These are phyloP conservation scores for Coranthus polyacanthus DNA, from an alignment of 2,797 vertebrate species.

Conservation along the genomic window DNA sequence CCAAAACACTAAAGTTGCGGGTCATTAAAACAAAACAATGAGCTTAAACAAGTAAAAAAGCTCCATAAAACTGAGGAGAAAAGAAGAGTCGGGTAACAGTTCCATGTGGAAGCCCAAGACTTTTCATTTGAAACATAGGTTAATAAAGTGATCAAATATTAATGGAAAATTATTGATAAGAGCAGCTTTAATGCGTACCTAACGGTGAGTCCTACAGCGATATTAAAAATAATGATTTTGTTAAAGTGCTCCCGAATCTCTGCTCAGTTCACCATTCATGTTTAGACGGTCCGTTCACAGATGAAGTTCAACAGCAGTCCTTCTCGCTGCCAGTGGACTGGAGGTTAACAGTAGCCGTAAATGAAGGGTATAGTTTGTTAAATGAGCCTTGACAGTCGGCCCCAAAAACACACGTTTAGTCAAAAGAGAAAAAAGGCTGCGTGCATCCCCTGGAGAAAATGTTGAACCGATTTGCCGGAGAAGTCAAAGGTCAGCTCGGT, in stretches of 20 bases:
- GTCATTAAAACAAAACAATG: no score
- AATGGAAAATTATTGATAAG: background rate
- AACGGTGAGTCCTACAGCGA: background rate
- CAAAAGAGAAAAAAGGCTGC: slow-evolving; percentile 30
- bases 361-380: slow-evolving; percentile 47
- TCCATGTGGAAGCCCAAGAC: background rate
- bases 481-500: slow-evolving; percentile 57
- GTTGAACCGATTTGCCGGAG: no score
- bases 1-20: background rate
- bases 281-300: slow-evolving; percentile 11
- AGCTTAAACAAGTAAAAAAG: background rate
- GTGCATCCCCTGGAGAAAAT: slow-evolving; percentile 43
- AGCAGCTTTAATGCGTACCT: background rate
- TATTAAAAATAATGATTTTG: background rate
- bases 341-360: slow-evolving; percentile 62
- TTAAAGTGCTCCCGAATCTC: background rate
- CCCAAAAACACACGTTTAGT: slow-evolving; percentile 45
- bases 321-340: background rate
- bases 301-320: slow-evolving; percentile 25
- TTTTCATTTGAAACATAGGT: no score
- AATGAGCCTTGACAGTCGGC: slow-evolving; percentile 59
- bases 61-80: background rate
- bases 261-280: background rate
- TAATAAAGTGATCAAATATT: background rate
- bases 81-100: background rate